These are phyloP conservation scores for Syngnathus typhle DNA, from an alignment of 2,113 vertebrate genomes.

Conservation along the genomic window DNA sequence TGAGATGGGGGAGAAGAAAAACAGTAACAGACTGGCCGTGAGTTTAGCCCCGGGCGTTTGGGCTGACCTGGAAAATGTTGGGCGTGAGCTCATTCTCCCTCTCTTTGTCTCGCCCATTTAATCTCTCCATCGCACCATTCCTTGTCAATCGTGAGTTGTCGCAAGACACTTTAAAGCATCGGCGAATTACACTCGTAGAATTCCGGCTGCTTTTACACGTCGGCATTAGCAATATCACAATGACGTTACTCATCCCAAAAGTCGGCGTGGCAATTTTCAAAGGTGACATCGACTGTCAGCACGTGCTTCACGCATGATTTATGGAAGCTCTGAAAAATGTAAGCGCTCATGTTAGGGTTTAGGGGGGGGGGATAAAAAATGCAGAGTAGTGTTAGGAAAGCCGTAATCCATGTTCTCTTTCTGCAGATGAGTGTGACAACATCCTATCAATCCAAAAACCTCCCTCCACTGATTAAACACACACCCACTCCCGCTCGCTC, in stretches of 20 bases:
- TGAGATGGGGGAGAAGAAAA: slow-evolving; percentile 29
- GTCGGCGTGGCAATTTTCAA: not conserved
- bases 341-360: not conserved
- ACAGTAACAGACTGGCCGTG: slow-evolving; percentile 53
- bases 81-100: slow-evolving; percentile 46
- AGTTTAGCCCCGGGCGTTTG: slow-evolving; percentile 53
- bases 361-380: not conserved
- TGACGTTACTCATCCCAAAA: not conserved
- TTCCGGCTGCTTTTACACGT: not conserved
- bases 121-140: slow-evolving; percentile 8
- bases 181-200: not conserved
- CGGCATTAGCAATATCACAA: not conserved
- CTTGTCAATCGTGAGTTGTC: slow-evolving; percentile 20
- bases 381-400: slow-evolving; percentile 1
- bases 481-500: slow-evolving; percentile 1
- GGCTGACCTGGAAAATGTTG: slow-evolving; percentile 67
- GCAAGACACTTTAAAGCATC: slow-evolving; percentile 13
- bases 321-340: not conserved
- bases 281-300: slow-evolving; percentile 1
- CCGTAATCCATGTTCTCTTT: slow-evolving; percentile 3
- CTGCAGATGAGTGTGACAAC: not conserved
- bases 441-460: slow-evolving; percentile 2
- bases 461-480: slow-evolving; percentile 8
- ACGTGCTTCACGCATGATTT: not conserved
- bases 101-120: slow-evolving; percentile 12